These are phyloP conservation scores for Drosophila hamatofila DNA, from an alignment of 2,888 invertebrate genomes.

Conservation along the genomic window DNA sequence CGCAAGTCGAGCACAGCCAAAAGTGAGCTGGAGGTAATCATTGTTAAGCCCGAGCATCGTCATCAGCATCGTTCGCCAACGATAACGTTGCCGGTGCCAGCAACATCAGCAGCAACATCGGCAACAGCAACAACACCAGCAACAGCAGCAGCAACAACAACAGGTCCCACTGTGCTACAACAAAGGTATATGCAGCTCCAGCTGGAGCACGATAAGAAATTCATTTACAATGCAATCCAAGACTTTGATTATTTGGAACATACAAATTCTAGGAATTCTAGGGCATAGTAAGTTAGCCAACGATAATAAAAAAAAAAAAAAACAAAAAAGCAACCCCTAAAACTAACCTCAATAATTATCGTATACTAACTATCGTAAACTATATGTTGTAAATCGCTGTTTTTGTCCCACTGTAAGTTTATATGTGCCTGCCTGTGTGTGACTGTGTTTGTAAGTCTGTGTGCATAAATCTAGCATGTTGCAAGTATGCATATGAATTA, in stretches of 20 bases:
- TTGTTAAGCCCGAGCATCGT: conserved; percentile 62
- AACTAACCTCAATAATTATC: conserved; percentile 40
- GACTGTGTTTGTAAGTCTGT: not conserved
- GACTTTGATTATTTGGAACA: conserved; percentile 74
- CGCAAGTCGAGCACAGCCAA: conserved; percentile 59
- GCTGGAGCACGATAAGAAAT: conserved; percentile 74
- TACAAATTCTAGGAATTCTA: conserved; percentile 58
- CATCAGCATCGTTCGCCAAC: conserved; percentile 74
- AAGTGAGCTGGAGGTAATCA: conserved; percentile 66
- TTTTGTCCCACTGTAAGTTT: conserved; percentile 19
- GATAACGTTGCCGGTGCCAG: conserved; percentile 66
- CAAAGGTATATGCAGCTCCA: conserved; percentile 79
- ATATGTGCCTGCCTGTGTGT: conserved; percentile 5
- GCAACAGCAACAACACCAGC: not conserved
- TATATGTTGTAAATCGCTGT: conserved; percentile 62
- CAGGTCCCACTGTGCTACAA: conserved; percentile 64
- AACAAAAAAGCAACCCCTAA: conserved; percentile 8
- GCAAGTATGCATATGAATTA: conserved; percentile 36
- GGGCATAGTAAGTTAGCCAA: conserved; percentile 75
- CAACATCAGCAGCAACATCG: not conserved
- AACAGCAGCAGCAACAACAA: conserved; percentile 15
- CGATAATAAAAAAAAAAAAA: conserved; percentile 6
- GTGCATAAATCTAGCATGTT: conserved; percentile 11
- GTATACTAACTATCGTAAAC: conserved; percentile 57
- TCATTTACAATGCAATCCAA: conserved; percentile 75